Evolutionary conservation across 2,888 invertebrate genomes (phyloP), one percentile per base, ranked within the genome.

Genomic region (Tenthredo amoena): DNA sequence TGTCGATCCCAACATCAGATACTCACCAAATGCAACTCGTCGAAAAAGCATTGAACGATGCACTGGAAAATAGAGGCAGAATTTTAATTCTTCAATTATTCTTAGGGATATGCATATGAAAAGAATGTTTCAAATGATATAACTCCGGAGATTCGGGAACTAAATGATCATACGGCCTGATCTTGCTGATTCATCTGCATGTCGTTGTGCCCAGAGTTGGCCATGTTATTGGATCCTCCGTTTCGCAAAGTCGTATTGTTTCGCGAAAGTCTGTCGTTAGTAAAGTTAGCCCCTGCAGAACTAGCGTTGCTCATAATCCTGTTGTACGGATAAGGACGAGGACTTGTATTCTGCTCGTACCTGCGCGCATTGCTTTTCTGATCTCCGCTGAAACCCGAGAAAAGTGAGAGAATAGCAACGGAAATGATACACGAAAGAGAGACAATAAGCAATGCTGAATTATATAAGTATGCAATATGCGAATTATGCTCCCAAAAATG

Each of bases 31-130:
- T 96, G 95, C 87, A 97, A 91, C 91, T 96, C 95, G 86, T 96
- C 95, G 90, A 97, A 95, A 90, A 97, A 96, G 90, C 97, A 97
- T 87, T 97, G 96, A 34, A 96, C 92, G 1, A 96, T 94, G 89
- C 97, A 97, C 86, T 93, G 89, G 0, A 76, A 85, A 85, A 34
- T 79, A 47, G 26, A 65, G 31, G 31, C 9, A 40, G 50, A 79
- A 34, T 40, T 71, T 40, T n/a, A 2, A 50, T 55, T 18, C 18
- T 43, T 62, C 58, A 58, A 47, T 86, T 50, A 81, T 85, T 83
- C 74, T 79, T 77, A 50, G 15, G 10, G n/a, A 18, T 71, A 2
- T 71, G 34, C 37, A 18, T 71, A 37, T 37, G 26, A 71, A 2
- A 71, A 26, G 9, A 26, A 62, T 21, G 21, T 62, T 12, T 2